Evolutionary conservation across 2,797 vertebrate genomes (phyloP).

Genomic region (Acanthurus tractus): DNA sequence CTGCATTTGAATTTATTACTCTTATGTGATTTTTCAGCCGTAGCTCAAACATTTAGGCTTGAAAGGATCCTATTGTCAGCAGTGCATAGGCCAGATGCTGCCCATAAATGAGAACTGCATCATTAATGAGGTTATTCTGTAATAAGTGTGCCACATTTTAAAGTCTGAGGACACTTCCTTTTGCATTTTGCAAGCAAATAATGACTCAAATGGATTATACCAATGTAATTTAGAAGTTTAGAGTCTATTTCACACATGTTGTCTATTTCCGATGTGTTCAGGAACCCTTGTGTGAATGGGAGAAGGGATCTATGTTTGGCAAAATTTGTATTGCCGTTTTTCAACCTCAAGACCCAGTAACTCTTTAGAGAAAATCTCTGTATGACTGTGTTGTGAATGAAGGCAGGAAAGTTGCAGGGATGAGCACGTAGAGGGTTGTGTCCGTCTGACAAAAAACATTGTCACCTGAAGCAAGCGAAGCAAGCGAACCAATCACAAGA

Average conservation of each 20-base stretch:
- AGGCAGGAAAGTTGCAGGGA: not conserved
- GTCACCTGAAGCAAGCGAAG: not conserved
- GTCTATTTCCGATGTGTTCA: not conserved
- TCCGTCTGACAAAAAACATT: not conserved
- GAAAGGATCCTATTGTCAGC: constrained; percentile 4
- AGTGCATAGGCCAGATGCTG: constrained; percentile 18
- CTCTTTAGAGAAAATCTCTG: not conserved
- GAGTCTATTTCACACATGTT: not conserved
- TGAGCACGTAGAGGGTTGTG: not conserved
- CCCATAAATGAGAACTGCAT: constrained; percentile 2
- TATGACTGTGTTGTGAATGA: not conserved
- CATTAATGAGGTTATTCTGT: constrained; percentile 29
- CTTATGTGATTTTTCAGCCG: constrained; percentile 4
- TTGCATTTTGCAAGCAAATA: constrained; percentile 32
- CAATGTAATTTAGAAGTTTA: constrained; percentile 22
- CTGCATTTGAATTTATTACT: constrained; percentile 15
- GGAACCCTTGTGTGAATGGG: not conserved
- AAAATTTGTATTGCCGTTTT: not conserved
- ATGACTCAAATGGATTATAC: constrained; percentile 16
- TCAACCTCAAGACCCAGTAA: not conserved
- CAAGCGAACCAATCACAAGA: not conserved
- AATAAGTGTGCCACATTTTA: constrained; percentile 20
- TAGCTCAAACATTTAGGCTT: not conserved
- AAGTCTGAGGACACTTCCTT: constrained; percentile 20
- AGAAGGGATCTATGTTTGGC: not conserved